Percentiles rank a stretch among this genome's conserved stretches.
phyloP scores from a whole-genome alignment of 2,888 invertebrate species.

The Pachydiplax longipennis region DNA sequence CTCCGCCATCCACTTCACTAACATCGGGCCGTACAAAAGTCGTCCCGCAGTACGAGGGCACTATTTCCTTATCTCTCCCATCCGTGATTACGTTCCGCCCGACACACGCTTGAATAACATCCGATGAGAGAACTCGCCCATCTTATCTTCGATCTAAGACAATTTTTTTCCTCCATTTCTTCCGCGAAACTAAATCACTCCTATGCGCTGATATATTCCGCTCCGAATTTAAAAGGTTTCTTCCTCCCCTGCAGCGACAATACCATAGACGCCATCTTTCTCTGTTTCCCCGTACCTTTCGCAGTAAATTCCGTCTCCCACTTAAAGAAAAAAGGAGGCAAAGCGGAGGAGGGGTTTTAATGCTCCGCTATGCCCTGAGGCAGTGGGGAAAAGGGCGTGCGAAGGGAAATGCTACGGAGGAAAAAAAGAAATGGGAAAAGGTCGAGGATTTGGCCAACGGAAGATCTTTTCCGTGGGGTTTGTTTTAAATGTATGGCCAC shows the following conservation, averaged over 20 bases:
- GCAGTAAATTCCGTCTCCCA: neutral
- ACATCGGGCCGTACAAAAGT: neutral
- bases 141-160: neutral
- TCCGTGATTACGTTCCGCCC: neutral
- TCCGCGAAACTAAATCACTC: neutral
- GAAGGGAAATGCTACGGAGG: neutral
- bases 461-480: conserved; percentile 32
- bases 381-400: neutral
- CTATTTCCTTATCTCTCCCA: neutral
- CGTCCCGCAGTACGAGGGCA: neutral
- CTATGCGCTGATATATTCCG: neutral
- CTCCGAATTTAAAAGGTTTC: neutral
- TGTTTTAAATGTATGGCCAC: conserved; percentile 43
- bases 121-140: neutral
- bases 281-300: neutral
- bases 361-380: neutral
- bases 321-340: neutral
- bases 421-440: neutral
- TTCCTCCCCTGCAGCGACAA: neutral
- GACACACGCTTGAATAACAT: neutral
- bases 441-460: conserved; percentile 5
- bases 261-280: conserved; percentile 3
- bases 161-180: neutral
- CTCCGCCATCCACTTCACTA: neutral
- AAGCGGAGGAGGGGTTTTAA: neutral